Conservation (phyloP, 2,797 vertebrate species). For the Hemitrygon akajei region DNA sequence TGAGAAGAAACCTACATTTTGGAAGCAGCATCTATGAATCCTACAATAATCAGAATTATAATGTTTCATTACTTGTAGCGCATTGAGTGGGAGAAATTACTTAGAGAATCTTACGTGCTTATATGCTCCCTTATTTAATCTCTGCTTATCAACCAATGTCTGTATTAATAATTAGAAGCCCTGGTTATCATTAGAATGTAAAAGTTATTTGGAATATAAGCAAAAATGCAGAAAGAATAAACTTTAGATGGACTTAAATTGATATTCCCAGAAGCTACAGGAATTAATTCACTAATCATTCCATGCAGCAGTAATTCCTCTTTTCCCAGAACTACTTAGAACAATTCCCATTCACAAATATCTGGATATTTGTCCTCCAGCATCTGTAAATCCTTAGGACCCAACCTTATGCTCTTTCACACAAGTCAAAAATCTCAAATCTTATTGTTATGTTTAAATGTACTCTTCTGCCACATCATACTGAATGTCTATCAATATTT, state of each 20-base stretch:
- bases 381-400: neutral
- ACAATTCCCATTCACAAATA: neutral
- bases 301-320: neutral
- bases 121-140: neutral
- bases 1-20: neutral
- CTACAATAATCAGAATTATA: neutral
- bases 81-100: neutral
- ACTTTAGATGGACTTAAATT: neutral
- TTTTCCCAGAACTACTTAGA: neutral
- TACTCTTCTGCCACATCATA: neutral
- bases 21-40: neutral
- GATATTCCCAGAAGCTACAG: neutral
- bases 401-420: neutral
- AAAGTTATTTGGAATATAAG: neutral
- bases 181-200: neutral
- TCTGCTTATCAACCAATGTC: neutral
- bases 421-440: neutral
- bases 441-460: neutral
- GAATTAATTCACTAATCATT: neutral
- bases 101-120: neutral
- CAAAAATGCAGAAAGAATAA: neutral
- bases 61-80: neutral
- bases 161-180: neutral
- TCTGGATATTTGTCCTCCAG: neutral
- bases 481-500: neutral